Base-by-base conservation (phyloP, 2,888 invertebrate genomes). In the Macrophya annulata region DNA sequence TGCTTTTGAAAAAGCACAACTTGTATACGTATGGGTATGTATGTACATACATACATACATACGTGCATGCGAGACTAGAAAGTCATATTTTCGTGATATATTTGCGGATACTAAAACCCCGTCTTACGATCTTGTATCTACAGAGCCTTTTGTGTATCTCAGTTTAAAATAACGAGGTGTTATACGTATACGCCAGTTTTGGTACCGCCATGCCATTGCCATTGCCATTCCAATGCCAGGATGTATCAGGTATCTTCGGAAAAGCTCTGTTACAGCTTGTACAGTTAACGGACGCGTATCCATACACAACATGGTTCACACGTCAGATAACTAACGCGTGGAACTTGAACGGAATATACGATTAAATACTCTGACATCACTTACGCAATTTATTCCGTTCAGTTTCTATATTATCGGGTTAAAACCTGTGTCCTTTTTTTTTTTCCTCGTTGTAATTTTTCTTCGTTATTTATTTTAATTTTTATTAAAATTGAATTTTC, bases 11-110 rank as follows among this genome's bases (percentile, higher is more conserved):
- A 8, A 6, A 31, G 5, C 31, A 37, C 37, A 25, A 37, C 6
- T 37, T 31, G 31, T 31, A 31, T 31, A 31, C 31, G 31, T 31
- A 31, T n/a, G n/a, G n/a, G n/a, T 31, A 31, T 31, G 3, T 31
- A 31, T 31, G 3, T 31, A 31, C 3, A 12, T n/a, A 62, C 62
- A 4, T 62, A 31, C 31, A 31, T 31, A 31, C 31, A 31, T 31
- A 31, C 31, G 17, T 4, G 17, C 17, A 4, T 8, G 12, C 12
- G 12, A 25, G 62, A 81, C 31, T 81, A 81, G 81, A 81, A 81
- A 83, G 83, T 48, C 65, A 83, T 83, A 83, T 83, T 83, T 83
- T 71, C n/a, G 51, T 62, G 81, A 81, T 81, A 62, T 55, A 81
- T 81, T 81, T 48, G 43, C 81, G 59, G 40, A 37, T 37, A 40